Evolutionary conservation across 2,113 vertebrate species (phyloP).

Genomic region (Odobenus rosmarus): DNA sequence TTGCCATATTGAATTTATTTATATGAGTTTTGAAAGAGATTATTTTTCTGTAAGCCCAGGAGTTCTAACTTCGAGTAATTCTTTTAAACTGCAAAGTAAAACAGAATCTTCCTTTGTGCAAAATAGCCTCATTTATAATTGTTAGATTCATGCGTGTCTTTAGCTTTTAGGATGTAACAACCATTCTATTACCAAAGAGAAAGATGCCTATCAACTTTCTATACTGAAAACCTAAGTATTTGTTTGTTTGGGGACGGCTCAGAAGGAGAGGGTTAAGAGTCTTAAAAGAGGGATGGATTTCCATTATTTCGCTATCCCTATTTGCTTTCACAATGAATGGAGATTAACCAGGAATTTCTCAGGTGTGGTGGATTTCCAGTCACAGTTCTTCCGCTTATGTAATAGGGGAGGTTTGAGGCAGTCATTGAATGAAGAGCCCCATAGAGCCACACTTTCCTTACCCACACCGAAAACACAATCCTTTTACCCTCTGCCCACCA

Average conservation of each 20-base stretch:
- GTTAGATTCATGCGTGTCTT: not conserved
- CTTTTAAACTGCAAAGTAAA: not conserved
- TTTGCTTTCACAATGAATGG: not conserved
- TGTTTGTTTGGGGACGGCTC: not conserved
- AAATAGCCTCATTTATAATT: not conserved
- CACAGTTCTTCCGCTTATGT: not conserved
- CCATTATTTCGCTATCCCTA: not conserved
- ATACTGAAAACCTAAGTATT: not conserved
- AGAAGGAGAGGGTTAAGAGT: not conserved
- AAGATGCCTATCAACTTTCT: not conserved
- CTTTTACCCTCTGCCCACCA: not conserved
- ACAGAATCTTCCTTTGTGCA: constrained; percentile 16
- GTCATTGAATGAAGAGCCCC: not conserved
- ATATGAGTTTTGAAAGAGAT: not conserved
- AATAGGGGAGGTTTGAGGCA: not conserved
- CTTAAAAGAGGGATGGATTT: not conserved
- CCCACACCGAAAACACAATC: not conserved
- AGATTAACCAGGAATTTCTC: not conserved
- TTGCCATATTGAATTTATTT: constrained; percentile 22
- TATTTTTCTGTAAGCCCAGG: constrained; percentile 4
- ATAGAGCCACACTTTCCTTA: not conserved
- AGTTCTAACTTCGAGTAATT: not conserved
- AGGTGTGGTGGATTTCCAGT: not conserved
- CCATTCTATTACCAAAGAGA: not conserved
- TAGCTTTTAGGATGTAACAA: not conserved